A percentile compares a stretch with the other conserved stretches of the same genome.
These are phyloP conservation scores for Cynaeus angustus DNA, from an alignment of 2,888 invertebrate genomes.

Conservation along the genomic window DNA sequence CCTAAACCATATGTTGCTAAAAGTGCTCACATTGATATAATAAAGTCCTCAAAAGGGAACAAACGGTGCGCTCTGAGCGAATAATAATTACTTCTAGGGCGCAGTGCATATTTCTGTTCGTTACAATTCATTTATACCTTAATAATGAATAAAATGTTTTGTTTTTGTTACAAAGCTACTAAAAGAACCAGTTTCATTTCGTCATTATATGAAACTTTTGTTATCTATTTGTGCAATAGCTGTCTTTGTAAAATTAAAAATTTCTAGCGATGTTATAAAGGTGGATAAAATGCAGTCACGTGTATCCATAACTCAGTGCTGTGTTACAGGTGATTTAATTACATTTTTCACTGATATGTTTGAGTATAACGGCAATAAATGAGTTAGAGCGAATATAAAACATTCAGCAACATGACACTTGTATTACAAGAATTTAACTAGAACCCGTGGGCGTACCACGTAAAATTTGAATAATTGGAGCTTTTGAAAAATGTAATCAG, in stretches of 20 bases:
- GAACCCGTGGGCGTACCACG: conserved; percentile 11
- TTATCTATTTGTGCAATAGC: neutral
- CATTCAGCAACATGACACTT: conserved; percentile 22
- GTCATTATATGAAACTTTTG: conserved; percentile 1
- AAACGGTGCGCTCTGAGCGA: neutral
- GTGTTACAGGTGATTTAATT: conserved; percentile 27
- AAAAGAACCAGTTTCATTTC: neutral
- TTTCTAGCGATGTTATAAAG: neutral
- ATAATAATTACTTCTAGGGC: too few relatives aligned
- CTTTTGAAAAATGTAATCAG: conserved; percentile 21
- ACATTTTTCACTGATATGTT: conserved; percentile 23
- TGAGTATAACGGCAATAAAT: conserved; percentile 20
- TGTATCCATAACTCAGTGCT: conserved; percentile 6
- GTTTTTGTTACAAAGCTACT: neutral
- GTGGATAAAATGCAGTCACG: conserved; percentile 14
- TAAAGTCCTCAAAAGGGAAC: neutral
- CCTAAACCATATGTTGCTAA: too few relatives aligned
- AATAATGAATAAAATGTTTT: conserved; percentile 2
- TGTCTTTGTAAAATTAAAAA: neutral
- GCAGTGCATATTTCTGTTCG: too few relatives aligned
- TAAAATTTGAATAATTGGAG: conserved; percentile 18
- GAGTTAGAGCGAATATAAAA: conserved; percentile 16
- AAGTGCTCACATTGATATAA: neutral
- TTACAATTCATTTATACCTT: neutral
- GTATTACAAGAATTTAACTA: conserved; percentile 21